phyloP scores from a whole-genome alignment of 2,797 vertebrate genomes.

The Rhabdophis nuchalis region DNA sequence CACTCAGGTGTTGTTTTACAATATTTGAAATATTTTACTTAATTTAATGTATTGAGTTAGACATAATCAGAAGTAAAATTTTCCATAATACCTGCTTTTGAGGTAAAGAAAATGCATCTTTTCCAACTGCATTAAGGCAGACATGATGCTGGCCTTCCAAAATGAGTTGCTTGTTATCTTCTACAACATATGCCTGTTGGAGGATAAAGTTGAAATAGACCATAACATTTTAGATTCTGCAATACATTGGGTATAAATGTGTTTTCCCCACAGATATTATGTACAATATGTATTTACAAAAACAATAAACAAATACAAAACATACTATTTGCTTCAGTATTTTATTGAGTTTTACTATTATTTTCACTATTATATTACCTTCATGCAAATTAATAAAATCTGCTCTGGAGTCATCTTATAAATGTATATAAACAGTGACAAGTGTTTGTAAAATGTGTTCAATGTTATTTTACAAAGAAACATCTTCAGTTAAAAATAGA shows the following conservation, averaged over 20 bases:
- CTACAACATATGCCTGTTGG: constrained; percentile 88
- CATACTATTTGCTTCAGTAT: not conserved
- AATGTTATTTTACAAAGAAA: not conserved
- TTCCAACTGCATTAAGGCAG: constrained; percentile 82
- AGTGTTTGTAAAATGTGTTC: not conserved
- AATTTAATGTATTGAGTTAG: not conserved
- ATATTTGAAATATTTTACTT: not conserved
- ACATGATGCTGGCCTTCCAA: constrained; percentile 96
- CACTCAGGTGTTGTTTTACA: not conserved
- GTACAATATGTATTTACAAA: not conserved
- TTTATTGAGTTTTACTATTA: not conserved
- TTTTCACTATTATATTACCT: not conserved
- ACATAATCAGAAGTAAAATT: not conserved
- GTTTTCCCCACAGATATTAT: not conserved
- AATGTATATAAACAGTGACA: not conserved
- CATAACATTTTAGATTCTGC: not conserved
- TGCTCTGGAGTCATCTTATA: not conserved
- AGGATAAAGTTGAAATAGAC: constrained; percentile 36
- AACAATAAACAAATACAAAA: not conserved
- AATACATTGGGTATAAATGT: not conserved
- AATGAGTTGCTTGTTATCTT: constrained; percentile 95
- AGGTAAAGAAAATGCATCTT: constrained; percentile 85
- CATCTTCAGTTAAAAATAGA: not conserved
- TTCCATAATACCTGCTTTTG: constrained; percentile 83
- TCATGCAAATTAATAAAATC: not conserved